These are phyloP conservation scores for Eilema depressum DNA, from an alignment of 2,888 invertebrate species.

Conservation along the genomic window DNA sequence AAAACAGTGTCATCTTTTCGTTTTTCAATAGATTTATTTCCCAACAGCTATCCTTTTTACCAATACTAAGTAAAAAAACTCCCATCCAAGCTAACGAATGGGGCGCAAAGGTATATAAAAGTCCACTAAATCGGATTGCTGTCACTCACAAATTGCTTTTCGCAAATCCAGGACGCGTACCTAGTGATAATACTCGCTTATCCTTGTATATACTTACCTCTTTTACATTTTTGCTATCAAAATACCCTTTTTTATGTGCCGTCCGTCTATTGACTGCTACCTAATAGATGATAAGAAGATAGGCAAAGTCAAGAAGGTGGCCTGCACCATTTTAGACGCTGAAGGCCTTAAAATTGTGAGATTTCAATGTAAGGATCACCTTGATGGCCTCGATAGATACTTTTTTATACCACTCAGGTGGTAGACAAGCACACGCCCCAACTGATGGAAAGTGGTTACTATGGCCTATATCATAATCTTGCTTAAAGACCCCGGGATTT, in stretches of 20 bases:
- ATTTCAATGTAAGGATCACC: too few species aligned
- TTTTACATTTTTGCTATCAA: not conserved
- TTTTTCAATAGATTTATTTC: not conserved
- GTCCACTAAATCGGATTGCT: conserved; percentile 33
- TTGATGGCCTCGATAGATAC: too few species aligned
- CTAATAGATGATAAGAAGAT: too few species aligned
- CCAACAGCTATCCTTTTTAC: not conserved
- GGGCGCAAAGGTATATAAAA: conserved; percentile 21
- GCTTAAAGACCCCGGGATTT: too few species aligned
- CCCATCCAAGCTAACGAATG: conserved; percentile 1
- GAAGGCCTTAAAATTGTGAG: too few species aligned
- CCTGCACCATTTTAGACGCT: too few species aligned
- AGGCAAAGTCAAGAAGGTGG: too few species aligned
- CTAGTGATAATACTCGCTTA: conserved; percentile 45
- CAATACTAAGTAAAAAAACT: not conserved
- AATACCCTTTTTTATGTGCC: not conserved
- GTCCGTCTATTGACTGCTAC: too few species aligned
- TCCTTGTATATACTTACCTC: conserved; percentile 19
- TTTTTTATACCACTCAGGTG: too few species aligned
- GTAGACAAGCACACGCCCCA: too few species aligned
- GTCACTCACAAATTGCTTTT: conserved; percentile 37
- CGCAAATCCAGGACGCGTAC: conserved; percentile 24
- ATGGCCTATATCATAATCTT: too few species aligned
- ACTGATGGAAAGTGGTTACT: too few species aligned
- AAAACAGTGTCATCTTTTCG: not conserved